A percentile compares a stretch with the other conserved stretches of the same genome.
Conservation (phyloP, 2,113 vertebrate species). For the Ceyx margarethae region DNA sequence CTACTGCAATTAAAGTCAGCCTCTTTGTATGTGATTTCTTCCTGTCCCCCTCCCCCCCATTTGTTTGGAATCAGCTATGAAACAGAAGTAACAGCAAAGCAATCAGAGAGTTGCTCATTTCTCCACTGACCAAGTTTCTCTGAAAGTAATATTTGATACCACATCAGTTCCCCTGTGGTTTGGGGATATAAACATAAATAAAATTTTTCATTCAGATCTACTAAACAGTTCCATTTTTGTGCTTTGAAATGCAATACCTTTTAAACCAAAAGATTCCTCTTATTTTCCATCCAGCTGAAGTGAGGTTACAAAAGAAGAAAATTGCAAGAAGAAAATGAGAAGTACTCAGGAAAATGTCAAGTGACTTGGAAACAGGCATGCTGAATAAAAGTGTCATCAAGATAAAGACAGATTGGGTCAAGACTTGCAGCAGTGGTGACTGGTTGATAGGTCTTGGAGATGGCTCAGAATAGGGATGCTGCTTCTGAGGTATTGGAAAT, state of each 20-base stretch:
- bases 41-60: accelerated
- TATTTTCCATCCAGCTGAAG: neutral
- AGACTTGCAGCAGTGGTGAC: neutral
- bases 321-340: neutral
- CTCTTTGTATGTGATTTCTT: neutral
- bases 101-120: neutral
- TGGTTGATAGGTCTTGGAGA: neutral
- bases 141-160: neutral
- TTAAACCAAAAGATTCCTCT: neutral
- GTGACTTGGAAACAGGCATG: neutral
- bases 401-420: neutral
- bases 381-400: neutral
- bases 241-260: conserved; percentile 8
- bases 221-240: neutral
- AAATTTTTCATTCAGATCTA: neutral
- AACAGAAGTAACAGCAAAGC: neutral
- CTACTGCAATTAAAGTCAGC: neutral
- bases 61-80: neutral
- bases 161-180: neutral
- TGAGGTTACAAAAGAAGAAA: neutral
- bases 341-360: neutral
- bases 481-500: neutral
- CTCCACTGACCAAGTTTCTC: neutral
- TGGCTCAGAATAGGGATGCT: neutral
- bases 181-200: neutral